These are phyloP conservation scores for Calidris pygmaea DNA, from an alignment of 2,113 vertebrate genomes.

Conservation along the genomic window DNA sequence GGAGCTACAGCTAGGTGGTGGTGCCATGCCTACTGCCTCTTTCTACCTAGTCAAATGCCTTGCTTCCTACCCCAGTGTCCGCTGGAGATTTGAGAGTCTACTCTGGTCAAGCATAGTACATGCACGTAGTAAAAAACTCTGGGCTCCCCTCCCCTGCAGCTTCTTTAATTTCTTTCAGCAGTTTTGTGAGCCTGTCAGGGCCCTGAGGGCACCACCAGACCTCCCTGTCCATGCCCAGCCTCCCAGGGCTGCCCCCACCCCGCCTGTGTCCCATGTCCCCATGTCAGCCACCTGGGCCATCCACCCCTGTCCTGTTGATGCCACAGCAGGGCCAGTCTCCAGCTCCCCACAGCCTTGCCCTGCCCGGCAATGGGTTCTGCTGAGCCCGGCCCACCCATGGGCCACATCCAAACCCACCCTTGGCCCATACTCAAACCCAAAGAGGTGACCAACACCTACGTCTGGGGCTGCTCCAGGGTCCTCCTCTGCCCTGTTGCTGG, in stretches of 20 bases:
- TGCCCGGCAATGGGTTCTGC: background rate
- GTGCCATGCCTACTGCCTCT: no score
- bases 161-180: background rate
- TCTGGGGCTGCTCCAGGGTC: background rate
- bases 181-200: background rate
- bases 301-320: fast-evolving
- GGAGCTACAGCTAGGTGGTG: background rate
- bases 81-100: background rate
- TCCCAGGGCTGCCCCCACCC: background rate
- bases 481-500: background rate
- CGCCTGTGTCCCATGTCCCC: background rate
- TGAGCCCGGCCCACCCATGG: no score
- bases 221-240: background rate
- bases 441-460: no score
- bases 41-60: background rate
- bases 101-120: background rate
- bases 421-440: no score
- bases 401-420: background rate
- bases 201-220: background rate
- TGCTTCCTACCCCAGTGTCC: background rate
- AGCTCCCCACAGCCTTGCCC: background rate
- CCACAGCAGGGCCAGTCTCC: background rate
- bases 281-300: fast-evolving
- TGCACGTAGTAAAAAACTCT: background rate
- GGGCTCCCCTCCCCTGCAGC: background rate